These are phyloP conservation scores for Megalopta genalis DNA, from an alignment of 1,140 invertebrate genomes.

Conservation along the genomic window DNA sequence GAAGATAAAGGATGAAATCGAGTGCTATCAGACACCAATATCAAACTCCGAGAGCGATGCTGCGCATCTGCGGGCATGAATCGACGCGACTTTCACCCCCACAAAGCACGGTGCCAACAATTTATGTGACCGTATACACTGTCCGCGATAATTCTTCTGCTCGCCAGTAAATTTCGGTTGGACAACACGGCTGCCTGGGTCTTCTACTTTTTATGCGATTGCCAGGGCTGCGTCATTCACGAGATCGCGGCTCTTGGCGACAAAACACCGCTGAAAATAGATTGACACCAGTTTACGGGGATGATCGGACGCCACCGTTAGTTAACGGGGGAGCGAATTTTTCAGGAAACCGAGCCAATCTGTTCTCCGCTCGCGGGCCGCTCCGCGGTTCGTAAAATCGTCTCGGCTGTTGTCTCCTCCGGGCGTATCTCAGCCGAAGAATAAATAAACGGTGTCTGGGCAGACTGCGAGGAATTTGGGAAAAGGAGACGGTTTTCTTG, in stretches of 20 bases:
- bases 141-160: too few relatives aligned
- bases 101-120: too few relatives aligned
- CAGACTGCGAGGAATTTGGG: slow-evolving; percentile 33
- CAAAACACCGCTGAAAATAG: slow-evolving; percentile 30
- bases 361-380: not conserved
- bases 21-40: too few relatives aligned
- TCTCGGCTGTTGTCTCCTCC: too few relatives aligned
- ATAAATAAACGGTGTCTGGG: slow-evolving; percentile 34
- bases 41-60: too few relatives aligned
- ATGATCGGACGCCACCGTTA: slow-evolving; percentile 15
- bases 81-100: too few relatives aligned
- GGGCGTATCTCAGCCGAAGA: slow-evolving; percentile 1
- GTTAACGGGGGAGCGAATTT: slow-evolving; percentile 5
- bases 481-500: slow-evolving; percentile 53
- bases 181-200: too few relatives aligned
- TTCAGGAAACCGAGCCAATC: not conserved
- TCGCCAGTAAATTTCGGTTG: too few relatives aligned
- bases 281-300: slow-evolving; percentile 14
- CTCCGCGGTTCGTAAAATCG: too few relatives aligned
- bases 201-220: not conserved
- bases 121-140: too few relatives aligned
- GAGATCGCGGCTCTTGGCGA: not conserved
- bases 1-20: too few relatives aligned
- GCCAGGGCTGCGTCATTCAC: not conserved
- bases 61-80: too few relatives aligned